phyloP scores from a whole-genome alignment of 1,140 invertebrate species.

The Lepidurus packardi region DNA sequence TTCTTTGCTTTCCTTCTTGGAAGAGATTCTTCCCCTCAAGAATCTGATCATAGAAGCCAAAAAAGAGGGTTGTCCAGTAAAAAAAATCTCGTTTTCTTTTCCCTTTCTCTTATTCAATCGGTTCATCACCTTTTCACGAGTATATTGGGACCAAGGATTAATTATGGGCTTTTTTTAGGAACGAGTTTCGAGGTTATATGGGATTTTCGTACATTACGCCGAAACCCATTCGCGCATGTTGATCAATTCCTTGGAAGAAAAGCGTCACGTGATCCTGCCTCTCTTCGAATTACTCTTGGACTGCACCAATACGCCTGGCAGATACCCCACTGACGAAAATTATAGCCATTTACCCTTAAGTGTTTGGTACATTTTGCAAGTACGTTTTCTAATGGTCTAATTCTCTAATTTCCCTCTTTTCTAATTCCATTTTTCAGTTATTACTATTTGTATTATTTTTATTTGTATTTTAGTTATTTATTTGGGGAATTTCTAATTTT shows the following conservation, averaged over 20 bases:
- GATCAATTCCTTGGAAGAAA: slow-evolving; percentile 49
- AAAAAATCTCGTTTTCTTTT: slow-evolving; percentile 29
- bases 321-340: slow-evolving; percentile 76
- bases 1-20: slow-evolving; percentile 50
- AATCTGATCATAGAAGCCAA: slow-evolving; percentile 41
- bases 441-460: slow-evolving; percentile 30
- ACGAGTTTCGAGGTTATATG: slow-evolving; percentile 53
- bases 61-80: slow-evolving; percentile 40
- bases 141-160: slow-evolving; percentile 25
- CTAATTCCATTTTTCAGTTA: background rate
- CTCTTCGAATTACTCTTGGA: slow-evolving; percentile 59
- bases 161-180: slow-evolving; percentile 42
- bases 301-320: slow-evolving; percentile 69
- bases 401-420: too few species aligned
- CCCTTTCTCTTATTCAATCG: background rate
- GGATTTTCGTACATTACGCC: slow-evolving; percentile 56
- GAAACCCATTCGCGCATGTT: slow-evolving; percentile 60
- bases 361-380: slow-evolving; percentile 86
- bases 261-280: slow-evolving; percentile 45
- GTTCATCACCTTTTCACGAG: background rate
- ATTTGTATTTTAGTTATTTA: background rate
- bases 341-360: slow-evolving; percentile 75
- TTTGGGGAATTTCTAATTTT: too few species aligned
- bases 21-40: slow-evolving; percentile 45
- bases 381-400: too few species aligned